Conservation (phyloP, 2,113 vertebrate genomes). For the Ictalurus furcatus region DNA sequence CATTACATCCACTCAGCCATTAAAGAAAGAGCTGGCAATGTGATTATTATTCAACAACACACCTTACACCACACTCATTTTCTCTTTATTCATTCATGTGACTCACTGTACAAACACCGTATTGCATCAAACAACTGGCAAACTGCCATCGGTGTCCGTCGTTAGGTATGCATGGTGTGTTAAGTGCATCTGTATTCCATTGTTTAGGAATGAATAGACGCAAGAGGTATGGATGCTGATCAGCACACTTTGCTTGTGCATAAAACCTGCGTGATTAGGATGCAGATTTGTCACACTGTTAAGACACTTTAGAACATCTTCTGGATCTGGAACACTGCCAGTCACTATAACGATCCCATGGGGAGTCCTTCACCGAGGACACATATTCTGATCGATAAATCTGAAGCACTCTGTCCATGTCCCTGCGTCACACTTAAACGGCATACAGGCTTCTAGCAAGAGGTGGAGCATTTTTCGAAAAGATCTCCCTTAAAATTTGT, state of each 20-base stretch:
- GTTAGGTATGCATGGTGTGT: slow-evolving; percentile 51
- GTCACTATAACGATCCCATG: slow-evolving; percentile 66
- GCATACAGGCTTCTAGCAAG: slow-evolving; percentile 11
- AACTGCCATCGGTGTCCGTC: slow-evolving; percentile 2
- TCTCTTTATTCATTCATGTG: slow-evolving; percentile 31
- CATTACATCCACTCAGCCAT: slow-evolving; percentile 36
- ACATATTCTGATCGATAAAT: slow-evolving; percentile 75
- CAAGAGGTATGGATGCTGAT: slow-evolving; percentile 66
- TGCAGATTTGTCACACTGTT: slow-evolving; percentile 76
- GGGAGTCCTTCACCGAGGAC: slow-evolving; percentile 74
- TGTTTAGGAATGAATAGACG: slow-evolving; percentile 57
- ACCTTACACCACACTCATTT: background rate
- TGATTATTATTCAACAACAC: slow-evolving; percentile 45
- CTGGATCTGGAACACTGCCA: slow-evolving; percentile 68
- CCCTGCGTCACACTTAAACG: slow-evolving; percentile 60
- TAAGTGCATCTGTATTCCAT: slow-evolving; percentile 54
- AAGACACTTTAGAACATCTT: slow-evolving; percentile 66
- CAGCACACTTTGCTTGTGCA: slow-evolving; percentile 64
- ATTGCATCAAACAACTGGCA: background rate
- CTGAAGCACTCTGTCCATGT: slow-evolving; percentile 60
- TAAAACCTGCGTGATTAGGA: slow-evolving; percentile 73
- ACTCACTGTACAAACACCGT: slow-evolving; percentile 12
- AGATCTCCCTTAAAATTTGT: background rate
- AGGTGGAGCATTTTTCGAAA: background rate
- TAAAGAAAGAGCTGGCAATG: slow-evolving; percentile 7